Evolutionary conservation across 2,888 invertebrate genomes (phyloP).

Genomic region (Anticlea derivata): DNA sequence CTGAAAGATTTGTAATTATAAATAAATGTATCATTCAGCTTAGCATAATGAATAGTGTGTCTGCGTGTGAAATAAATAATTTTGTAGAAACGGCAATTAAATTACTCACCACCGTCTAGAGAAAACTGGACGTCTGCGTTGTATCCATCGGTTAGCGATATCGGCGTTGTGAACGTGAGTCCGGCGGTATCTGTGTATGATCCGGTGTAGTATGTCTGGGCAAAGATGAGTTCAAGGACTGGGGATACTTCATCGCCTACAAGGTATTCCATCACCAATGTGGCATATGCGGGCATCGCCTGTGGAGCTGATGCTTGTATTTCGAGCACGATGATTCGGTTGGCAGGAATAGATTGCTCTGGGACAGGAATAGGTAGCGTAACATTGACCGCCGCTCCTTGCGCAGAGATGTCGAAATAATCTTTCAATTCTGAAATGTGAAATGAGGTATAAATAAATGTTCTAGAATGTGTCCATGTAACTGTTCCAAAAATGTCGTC

Average conservation of each 20-base stretch:
- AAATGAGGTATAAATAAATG: neutral
- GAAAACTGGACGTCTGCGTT: conserved; percentile 37
- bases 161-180: conserved; percentile 31
- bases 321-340: conserved; percentile 24
- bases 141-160: conserved; percentile 38
- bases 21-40: neutral
- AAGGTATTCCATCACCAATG: conserved; percentile 17
- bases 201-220: conserved; percentile 43
- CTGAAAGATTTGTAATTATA: conserved; percentile 3
- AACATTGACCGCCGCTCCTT: conserved; percentile 23
- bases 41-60: too few relatives aligned
- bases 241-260: neutral
- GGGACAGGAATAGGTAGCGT: conserved; percentile 17
- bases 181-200: conserved; percentile 32
- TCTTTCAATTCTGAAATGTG: conserved; percentile 24
- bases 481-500: conserved; percentile 27
- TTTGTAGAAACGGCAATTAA: neutral
- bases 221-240: conserved; percentile 38
- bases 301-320: conserved; percentile 15
- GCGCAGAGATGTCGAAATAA: conserved; percentile 22
- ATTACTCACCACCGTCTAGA: conserved; percentile 43
- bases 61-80: neutral
- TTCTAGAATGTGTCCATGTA: neutral
- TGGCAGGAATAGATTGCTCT: conserved; percentile 32
- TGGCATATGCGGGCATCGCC: conserved; percentile 19